Conservation (phyloP, 2,888 invertebrate genomes). For the Sphaerophoria rueppellii region DNA sequence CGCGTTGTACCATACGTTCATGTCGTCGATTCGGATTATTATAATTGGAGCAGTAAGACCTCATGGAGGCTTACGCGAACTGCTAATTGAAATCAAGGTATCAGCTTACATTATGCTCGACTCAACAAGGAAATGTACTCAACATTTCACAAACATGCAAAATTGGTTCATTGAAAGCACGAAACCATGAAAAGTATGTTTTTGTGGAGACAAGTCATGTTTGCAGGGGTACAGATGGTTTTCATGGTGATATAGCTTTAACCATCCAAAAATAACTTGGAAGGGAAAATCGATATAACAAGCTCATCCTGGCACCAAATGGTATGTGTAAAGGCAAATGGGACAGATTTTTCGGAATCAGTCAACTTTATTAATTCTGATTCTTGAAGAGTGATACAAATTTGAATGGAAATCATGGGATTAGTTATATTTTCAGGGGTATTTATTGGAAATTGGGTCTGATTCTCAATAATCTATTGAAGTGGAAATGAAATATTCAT, state of each 20-base stretch:
- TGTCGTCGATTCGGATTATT: conserved; percentile 7
- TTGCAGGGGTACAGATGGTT: not conserved
- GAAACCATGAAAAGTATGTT: conserved; percentile 6
- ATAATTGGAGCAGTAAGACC: conserved; percentile 3
- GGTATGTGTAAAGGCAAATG: not conserved
- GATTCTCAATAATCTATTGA: too few relatives aligned
- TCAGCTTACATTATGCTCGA: conserved; percentile 45
- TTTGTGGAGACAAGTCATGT: not conserved
- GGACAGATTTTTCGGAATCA: not conserved
- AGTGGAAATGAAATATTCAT: too few relatives aligned
- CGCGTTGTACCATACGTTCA: not conserved
- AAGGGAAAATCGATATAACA: conserved; percentile 24
- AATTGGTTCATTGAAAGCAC: conserved; percentile 41
- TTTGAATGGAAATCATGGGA: too few relatives aligned
- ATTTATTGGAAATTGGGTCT: too few relatives aligned
- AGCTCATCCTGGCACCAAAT: not conserved
- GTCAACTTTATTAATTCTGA: not conserved
- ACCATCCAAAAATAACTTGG: conserved; percentile 16
- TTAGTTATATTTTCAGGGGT: too few relatives aligned
- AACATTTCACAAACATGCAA: conserved; percentile 42
- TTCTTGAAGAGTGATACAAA: not conserved
- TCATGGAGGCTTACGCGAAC: not conserved
- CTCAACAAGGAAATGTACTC: conserved; percentile 40
- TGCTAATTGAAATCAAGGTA: conserved; percentile 64
- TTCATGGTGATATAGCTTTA: conserved; percentile 4